Evolutionary conservation across 2,888 invertebrate genomes (phyloP).

Genomic region (Hypomecis atomaria): DNA sequence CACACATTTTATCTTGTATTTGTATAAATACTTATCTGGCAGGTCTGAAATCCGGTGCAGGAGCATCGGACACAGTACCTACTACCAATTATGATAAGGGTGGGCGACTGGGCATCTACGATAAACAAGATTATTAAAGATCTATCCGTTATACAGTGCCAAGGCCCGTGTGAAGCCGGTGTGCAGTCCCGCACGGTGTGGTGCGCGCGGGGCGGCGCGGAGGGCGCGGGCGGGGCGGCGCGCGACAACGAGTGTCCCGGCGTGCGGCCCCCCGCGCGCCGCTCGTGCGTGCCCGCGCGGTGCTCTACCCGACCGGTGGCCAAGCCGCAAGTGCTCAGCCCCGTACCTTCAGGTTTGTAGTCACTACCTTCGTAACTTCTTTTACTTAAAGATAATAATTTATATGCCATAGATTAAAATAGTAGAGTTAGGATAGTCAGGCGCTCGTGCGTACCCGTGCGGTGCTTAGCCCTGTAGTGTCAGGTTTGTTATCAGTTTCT

Average conservation of each 20-base stretch:
- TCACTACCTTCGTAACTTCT: too few relatives aligned
- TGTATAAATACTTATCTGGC: too few relatives aligned
- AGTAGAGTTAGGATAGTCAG: too few relatives aligned
- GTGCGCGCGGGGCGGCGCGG: slow-evolving; percentile 76
- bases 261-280: slow-evolving; percentile 73
- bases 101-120: neutral
- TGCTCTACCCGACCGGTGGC: slow-evolving; percentile 65
- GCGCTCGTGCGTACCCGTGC: too few relatives aligned
- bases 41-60: too few relatives aligned
- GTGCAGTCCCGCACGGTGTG: slow-evolving; percentile 83
- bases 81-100: too few relatives aligned
- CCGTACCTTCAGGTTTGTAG: slow-evolving; percentile 51
- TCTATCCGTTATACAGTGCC: slow-evolving; percentile 57
- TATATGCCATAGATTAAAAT: too few relatives aligned
- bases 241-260: slow-evolving; percentile 76
- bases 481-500: too few relatives aligned
- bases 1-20: too few relatives aligned
- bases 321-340: slow-evolving; percentile 58
- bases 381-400: too few relatives aligned
- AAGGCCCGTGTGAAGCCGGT: slow-evolving; percentile 79
- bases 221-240: slow-evolving; percentile 66
- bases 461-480: too few relatives aligned
- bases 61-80: too few relatives aligned
- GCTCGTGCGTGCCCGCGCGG: slow-evolving; percentile 68
- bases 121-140: neutral